These are phyloP conservation scores for Quiscalus mexicanus DNA, from an alignment of 2,113 vertebrate genomes.

Conservation along the genomic window DNA sequence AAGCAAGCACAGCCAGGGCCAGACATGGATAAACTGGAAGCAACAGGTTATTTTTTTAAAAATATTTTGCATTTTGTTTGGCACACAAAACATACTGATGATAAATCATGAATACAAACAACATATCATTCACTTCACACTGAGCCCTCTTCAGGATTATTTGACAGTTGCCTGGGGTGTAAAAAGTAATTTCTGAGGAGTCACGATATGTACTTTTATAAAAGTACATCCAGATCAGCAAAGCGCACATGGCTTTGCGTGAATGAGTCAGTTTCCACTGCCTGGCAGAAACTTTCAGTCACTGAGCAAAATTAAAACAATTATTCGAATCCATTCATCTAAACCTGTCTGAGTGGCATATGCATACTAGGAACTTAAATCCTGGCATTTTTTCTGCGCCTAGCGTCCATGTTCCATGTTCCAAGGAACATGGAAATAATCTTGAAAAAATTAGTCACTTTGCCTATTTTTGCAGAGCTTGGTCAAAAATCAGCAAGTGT, in stretches of 20 bases:
- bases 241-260: not conserved
- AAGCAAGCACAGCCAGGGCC: not conserved
- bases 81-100: not conserved
- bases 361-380: not conserved
- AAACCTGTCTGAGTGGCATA: not conserved
- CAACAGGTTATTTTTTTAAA: not conserved
- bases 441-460: not conserved
- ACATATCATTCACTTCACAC: not conserved
- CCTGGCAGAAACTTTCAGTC: not conserved
- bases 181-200: not conserved
- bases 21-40: not conserved
- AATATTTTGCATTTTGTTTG: not conserved
- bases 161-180: not conserved
- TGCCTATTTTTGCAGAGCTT: not conserved
- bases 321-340: not conserved
- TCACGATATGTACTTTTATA: not conserved
- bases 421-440: not conserved
- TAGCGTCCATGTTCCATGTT: not conserved
- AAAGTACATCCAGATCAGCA: not conserved
- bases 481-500: constrained; percentile 13
- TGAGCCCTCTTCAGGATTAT: not conserved
- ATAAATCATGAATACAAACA: not conserved
- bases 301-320: not conserved
- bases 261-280: not conserved
- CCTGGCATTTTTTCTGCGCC: not conserved